These are phyloP conservation scores for Tetheella fluctuosa DNA, from an alignment of 2,888 invertebrate genomes.

Conservation along the genomic window DNA sequence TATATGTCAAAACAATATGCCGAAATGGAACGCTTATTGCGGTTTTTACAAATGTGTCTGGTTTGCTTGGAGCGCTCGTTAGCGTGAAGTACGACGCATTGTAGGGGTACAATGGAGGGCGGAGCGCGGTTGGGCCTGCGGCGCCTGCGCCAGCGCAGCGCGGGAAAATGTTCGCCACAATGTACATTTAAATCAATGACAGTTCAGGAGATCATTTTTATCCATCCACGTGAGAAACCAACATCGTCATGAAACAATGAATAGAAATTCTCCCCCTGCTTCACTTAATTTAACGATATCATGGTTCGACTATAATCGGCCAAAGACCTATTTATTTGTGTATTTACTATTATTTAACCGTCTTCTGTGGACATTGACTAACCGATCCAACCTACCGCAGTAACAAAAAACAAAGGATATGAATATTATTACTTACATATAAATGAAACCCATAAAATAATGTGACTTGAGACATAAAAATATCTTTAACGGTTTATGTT, in stretches of 20 bases:
- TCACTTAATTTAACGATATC: neutral
- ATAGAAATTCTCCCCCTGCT: neutral
- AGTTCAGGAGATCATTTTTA: constrained; percentile 38
- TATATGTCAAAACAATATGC: constrained; percentile 85
- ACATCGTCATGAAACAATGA: constrained; percentile 26
- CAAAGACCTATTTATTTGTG: constrained; percentile 14
- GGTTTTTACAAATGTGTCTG: constrained; percentile 83
- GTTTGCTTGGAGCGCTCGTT: constrained; percentile 80
- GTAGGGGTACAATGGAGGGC: constrained; percentile 78
- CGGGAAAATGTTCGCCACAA: constrained; percentile 54
- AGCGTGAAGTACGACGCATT: constrained; percentile 81
- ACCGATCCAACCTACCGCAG: constrained; percentile 9
- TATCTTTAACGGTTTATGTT: constrained; percentile 30
- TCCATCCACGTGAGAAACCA: constrained; percentile 33
- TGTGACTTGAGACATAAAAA: constrained; percentile 19
- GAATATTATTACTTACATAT: constrained; percentile 1
- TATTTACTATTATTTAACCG: neutral
- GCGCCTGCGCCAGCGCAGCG: constrained; percentile 52
- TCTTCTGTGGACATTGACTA: neutral
- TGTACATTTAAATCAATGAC: constrained; percentile 71
- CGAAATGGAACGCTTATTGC: constrained; percentile 82
- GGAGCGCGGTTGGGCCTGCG: constrained; percentile 58
- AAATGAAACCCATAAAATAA: constrained; percentile 16
- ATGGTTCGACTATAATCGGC: neutral
- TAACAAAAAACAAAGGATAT: neutral